Evolutionary conservation across 2,113 vertebrate genomes (phyloP), one percentile per base, ranked within the genome.

Genomic region (Trogon surrucura): DNA sequence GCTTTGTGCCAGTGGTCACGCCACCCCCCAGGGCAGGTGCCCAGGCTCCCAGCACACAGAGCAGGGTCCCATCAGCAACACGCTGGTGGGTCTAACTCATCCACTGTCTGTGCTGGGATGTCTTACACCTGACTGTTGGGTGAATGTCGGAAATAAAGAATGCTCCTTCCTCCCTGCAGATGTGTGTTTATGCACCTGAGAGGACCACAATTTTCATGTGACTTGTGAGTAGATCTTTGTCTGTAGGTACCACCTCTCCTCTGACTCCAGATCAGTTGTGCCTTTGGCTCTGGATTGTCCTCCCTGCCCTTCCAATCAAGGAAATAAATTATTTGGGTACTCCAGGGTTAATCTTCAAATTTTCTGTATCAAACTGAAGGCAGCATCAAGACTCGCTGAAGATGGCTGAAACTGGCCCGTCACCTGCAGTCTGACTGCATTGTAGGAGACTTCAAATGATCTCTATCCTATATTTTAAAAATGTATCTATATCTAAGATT

Each of bases 191-290:
- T 17, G 14, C 36, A 70, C 17, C 16, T 27, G 11, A 47, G 45
- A 10, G 13, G 53, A 58, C 13, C 6, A 10, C 20, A 8, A 14
- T 85, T 85, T 50, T 67, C 53, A 25, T 8, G 13, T 17, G 21
- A 36, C 1, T 0, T 36, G 16, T 0, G 2, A 61, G 47, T 78
- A 53, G 36, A 53, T 13, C 54, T 53, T 78, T 61, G 30, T 60
- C 30, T 3, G 1, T 12, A 75, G 34, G 15, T 50, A 44, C 18
- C 34, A 34, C 34, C 16, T 9, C 23, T 60, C 6, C 50, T 73
- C 44, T 27, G 8, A 41, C n/a, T 57, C 29, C 23, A 29, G 45
- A 30, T 58, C 44, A 48, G 48, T 38, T 38, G 38, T 38, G 64
- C 17, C 51, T 73, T 65, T 51, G 44, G 14, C 23, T 72, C 65